Percentiles rank a stretch among this genome's conserved stretches.
These are phyloP conservation scores for Plectropomus leopardus DNA, from an alignment of 2,113 vertebrate genomes.

Conservation along the genomic window DNA sequence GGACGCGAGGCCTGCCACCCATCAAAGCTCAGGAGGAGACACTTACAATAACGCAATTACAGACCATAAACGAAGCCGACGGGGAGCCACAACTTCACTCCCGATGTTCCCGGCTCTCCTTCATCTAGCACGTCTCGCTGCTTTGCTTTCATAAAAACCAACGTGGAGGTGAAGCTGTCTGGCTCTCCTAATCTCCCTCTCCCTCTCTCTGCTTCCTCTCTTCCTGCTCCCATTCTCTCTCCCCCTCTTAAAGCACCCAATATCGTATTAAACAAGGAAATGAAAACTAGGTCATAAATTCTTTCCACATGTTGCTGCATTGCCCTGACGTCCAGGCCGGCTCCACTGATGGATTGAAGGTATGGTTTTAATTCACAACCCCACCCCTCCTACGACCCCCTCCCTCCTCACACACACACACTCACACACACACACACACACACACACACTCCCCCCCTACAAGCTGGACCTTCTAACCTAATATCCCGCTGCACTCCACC, in stretches of 20 bases:
- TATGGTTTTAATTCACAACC: constrained; percentile 81
- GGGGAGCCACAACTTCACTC: constrained; percentile 13
- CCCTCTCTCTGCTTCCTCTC: constrained; percentile 4
- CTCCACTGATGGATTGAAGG: constrained; percentile 81
- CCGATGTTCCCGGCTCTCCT: not conserved
- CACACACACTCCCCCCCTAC: not conserved
- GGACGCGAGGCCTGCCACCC: constrained; percentile 18
- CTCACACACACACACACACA: constrained; percentile 3
- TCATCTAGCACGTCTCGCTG: not conserved
- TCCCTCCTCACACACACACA: constrained; percentile 16
- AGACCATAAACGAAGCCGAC: constrained; percentile 28
- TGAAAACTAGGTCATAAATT: constrained; percentile 88
- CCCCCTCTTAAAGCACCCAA: constrained; percentile 54
- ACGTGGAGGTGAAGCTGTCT: constrained; percentile 36
- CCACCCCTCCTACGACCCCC: constrained; percentile 35
- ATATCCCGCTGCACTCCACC: constrained; percentile 61
- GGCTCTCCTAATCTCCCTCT: constrained; percentile 37
- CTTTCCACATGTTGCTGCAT: constrained; percentile 86
- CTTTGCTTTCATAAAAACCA: constrained; percentile 43
- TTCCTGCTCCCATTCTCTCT: constrained; percentile 44
- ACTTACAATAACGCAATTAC: constrained; percentile 53
- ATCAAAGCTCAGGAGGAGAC: constrained; percentile 54
- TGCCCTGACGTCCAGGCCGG: constrained; percentile 73
- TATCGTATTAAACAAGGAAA: constrained; percentile 84
- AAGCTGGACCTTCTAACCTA: constrained; percentile 65